A percentile compares a stretch with the other conserved stretches of the same genome.
These are phyloP conservation scores for Channa striata DNA, from an alignment of 2,797 vertebrate genomes.

Conservation along the genomic window DNA sequence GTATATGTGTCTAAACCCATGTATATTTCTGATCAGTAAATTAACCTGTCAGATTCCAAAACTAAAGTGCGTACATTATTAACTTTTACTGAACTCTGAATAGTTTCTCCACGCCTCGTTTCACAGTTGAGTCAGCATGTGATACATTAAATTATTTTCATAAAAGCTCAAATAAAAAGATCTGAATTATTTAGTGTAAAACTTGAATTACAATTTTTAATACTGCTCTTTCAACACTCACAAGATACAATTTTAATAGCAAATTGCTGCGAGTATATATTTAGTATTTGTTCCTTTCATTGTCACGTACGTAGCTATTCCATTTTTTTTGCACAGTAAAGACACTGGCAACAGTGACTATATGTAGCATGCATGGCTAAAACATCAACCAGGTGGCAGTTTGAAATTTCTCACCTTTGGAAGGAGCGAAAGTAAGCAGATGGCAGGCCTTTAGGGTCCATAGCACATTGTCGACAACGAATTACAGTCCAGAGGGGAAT, in stretches of 20 bases:
- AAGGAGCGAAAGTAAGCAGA: constrained; percentile 83
- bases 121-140: not conserved
- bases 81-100: not conserved
- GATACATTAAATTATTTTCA: not conserved
- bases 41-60: not conserved
- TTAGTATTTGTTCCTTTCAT: not conserved
- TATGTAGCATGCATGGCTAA: constrained; percentile 49
- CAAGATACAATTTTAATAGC: not conserved
- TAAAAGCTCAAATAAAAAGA: not conserved
- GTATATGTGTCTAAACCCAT: not conserved
- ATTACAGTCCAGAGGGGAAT: constrained; percentile 86
- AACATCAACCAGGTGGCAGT: constrained; percentile 81
- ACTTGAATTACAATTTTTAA: not conserved
- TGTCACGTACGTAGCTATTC: not conserved
- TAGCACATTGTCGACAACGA: constrained; percentile 86
- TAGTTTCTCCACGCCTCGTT: not conserved
- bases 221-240: not conserved
- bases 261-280: not conserved
- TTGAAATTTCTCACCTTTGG: constrained; percentile 85
- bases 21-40: not conserved
- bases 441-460: constrained; percentile 86
- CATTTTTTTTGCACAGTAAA: constrained; percentile 22
- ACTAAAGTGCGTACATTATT: not conserved
- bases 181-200: not conserved
- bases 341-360: constrained; percentile 24